Percentiles rank a stretch among this genome's conserved stretches.
Conservation (phyloP, 2,797 vertebrate species). For the Urophycis tenuis region DNA sequence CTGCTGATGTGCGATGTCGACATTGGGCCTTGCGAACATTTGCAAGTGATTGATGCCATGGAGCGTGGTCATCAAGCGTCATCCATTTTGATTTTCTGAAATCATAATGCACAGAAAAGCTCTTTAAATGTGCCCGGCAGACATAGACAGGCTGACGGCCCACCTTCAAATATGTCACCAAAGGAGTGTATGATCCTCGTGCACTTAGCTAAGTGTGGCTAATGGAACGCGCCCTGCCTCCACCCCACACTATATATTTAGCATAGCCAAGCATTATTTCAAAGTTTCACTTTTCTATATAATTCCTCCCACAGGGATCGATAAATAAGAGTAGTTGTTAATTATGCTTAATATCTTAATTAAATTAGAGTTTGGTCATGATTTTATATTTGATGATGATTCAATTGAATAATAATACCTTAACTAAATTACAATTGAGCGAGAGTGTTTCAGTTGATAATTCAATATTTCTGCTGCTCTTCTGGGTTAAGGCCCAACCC, state of each 20-base stretch:
- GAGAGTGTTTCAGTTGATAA: background rate
- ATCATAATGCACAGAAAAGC: background rate
- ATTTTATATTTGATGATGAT: background rate
- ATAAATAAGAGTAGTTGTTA: background rate
- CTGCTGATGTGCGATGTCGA: background rate
- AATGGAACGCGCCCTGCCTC: background rate
- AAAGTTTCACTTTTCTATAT: background rate
- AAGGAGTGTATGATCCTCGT: background rate
- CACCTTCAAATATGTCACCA: conserved; percentile 1
- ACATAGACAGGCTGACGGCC: background rate
- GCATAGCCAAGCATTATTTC: background rate
- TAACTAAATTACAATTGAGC: background rate
- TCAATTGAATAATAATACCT: background rate
- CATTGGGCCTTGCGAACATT: background rate
- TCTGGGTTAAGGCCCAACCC: background rate
- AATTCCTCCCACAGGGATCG: background rate
- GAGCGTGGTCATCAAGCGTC: background rate
- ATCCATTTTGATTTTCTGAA: background rate
- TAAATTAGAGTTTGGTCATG: background rate
- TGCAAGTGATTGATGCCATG: background rate
- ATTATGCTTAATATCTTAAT: background rate
- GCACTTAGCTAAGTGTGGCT: conserved; percentile 3
- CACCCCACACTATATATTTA: background rate
- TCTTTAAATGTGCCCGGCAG: background rate
- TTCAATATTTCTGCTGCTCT: background rate